A percentile compares a stretch with the other conserved stretches of the same genome.
Conservation (phyloP, 30 jellyfish, hydroid and myxozoan genomes). For the Haliclystus octoradiatus region DNA sequence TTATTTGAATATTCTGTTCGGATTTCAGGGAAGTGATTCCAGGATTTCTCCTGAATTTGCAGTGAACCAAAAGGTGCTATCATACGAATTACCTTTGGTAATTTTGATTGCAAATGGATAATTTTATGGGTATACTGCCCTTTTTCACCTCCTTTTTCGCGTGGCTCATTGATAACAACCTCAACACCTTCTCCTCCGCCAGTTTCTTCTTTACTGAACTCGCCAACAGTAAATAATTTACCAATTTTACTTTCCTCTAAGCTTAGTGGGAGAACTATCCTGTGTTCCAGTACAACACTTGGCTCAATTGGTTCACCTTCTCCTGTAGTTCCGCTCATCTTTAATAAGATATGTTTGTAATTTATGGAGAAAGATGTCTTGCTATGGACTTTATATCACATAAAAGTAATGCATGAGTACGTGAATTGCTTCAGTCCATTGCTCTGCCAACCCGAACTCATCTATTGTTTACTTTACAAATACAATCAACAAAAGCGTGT, state of each 20-base stretch:
- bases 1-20: constrained; percentile 72
- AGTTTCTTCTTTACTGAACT: constrained; percentile 92
- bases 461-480: no score
- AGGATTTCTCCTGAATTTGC: constrained; percentile 75
- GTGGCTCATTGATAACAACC: constrained; percentile 73
- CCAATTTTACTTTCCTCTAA: constrained; percentile 87
- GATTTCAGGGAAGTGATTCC: constrained; percentile 94
- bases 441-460: no score
- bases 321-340: no score
- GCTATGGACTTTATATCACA: no score
- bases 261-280: constrained; percentile 75
- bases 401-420: no score
- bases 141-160: constrained; percentile 52
- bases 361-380: no score
- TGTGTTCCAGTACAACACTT: constrained; percentile 52
- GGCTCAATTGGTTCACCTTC: no score
- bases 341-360: no score
- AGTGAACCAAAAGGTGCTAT: constrained; percentile 86
- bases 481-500: no score
- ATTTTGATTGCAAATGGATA: constrained; percentile 60
- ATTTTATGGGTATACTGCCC: constrained; percentile 93
- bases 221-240: constrained; percentile 94
- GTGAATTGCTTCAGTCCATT: no score
- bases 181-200: constrained; percentile 99
- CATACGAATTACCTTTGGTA: constrained; percentile 58